Base-by-base conservation (phyloP, 2,888 invertebrate species). In the Leptinotarsa rubiginosa region DNA sequence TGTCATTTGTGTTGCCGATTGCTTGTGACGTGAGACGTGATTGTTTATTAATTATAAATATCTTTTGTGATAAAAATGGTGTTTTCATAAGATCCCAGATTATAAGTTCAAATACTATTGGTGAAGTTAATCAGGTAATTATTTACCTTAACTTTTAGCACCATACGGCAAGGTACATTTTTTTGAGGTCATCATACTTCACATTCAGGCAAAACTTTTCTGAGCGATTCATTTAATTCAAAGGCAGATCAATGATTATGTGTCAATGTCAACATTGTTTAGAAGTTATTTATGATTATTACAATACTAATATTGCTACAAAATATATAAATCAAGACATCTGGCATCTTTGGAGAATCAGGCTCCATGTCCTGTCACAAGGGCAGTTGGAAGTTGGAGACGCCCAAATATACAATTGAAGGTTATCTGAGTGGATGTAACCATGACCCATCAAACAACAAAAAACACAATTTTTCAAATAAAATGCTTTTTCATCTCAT, bases 1-100 rank as follows among this genome's bases (percentile, higher is more conserved):
- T 72, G 72, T 66, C 72, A 56, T 52, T 47, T 72, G 31, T 62
- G 31, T 16, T n/a, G 31, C 25, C 31, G 62, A 62, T 62, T 31
- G 18, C 31, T 18, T 72, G 75, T 75, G 75, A 75, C 75, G 72
- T 72, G 64, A 66, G 75, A 70, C 56, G 75, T 75, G 73, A 73
- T 75, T 73, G 75, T 75, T 75, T 75, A 75, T 73, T 75, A 73
- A 73, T 73, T 75, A 75, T 75, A 70, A 73, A 73, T 78, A 78
- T 75, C 76, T 76, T 76, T 76, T 78, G 76, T 78, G 78, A 72
- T 67, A 69, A 75, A 75, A 76, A 76, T 78, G 76, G 76, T 76
- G 76, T 76, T 72, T 76, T 76, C 75, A 74, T 75, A 59, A 74
- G 65, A 75, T 75, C 66, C 72, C 49, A 78, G 69, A 72, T 70